phyloP scores from a whole-genome alignment of 1,140 invertebrate species.

The Bombus fervidus region DNA sequence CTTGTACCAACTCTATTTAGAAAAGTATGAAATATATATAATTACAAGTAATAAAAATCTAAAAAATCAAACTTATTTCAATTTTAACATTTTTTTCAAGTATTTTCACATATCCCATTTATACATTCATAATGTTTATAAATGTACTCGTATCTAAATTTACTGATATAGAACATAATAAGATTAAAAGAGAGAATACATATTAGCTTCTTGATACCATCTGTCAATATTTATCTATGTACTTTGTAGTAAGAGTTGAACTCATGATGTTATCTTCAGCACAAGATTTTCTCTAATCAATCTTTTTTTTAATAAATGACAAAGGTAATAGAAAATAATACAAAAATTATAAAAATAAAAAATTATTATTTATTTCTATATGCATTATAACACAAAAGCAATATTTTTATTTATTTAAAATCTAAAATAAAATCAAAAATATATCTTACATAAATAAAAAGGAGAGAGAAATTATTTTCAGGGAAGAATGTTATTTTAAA shows the following conservation, averaged over 20 bases:
- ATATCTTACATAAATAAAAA: slow-evolving; percentile 17
- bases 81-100: background rate
- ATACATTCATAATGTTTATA: background rate
- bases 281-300: background rate
- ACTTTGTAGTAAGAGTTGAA: slow-evolving; percentile 34
- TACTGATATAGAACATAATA: background rate
- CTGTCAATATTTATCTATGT: slow-evolving; percentile 64
- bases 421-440: background rate
- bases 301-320: background rate
- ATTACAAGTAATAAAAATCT: background rate
- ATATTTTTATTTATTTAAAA: slow-evolving; percentile 9
- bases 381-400: background rate
- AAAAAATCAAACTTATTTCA: background rate
- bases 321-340: slow-evolving; percentile 2
- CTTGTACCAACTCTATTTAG: slow-evolving; percentile 76
- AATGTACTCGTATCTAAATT: background rate
- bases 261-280: slow-evolving; percentile 59
- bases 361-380: slow-evolving; percentile 6
- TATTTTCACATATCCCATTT: background rate
- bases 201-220: slow-evolving; percentile 48
- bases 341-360: background rate
- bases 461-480: slow-evolving; percentile 24
- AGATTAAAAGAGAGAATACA: background rate
- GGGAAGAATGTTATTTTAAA: slow-evolving; percentile 41
- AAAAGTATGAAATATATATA: slow-evolving; percentile 13